Conservation (phyloP, 2,888 invertebrate species). For the Allacma fusca region DNA sequence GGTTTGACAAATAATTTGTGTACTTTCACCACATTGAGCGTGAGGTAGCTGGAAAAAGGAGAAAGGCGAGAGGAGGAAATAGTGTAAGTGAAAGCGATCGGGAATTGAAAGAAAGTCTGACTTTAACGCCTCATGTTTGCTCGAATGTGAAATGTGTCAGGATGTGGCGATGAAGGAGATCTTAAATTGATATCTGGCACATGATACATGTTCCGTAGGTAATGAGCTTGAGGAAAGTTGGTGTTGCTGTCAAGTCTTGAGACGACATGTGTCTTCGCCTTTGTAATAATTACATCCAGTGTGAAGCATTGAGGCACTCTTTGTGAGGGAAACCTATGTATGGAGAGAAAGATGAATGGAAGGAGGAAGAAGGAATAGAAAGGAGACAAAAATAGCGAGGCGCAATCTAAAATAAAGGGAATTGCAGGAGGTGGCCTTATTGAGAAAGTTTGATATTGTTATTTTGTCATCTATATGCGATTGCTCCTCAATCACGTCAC, state of each 20-base stretch:
- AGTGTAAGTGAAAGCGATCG: neutral
- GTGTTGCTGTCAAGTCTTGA: neutral
- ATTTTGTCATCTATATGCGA: slow-evolving; percentile 15
- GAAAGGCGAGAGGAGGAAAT: too few relatives aligned
- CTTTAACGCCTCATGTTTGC: slow-evolving; percentile 7
- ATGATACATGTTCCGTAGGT: slow-evolving; percentile 3
- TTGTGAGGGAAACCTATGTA: too few relatives aligned
- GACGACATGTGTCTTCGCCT: slow-evolving; percentile 9
- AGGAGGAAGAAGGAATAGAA: neutral
- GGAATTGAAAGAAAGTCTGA: neutral
- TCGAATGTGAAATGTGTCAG: slow-evolving; percentile 10
- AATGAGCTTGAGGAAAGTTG: slow-evolving; percentile 12
- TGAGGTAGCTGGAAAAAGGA: too few relatives aligned
- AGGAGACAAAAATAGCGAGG: neutral
- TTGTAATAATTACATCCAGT: slow-evolving; percentile 11
- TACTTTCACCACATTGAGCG: too few relatives aligned
- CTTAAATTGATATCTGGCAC: slow-evolving; percentile 13
- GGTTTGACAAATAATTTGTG: too few relatives aligned
- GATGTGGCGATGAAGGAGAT: slow-evolving; percentile 3
- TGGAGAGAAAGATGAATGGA: neutral
- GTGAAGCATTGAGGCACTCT: neutral
- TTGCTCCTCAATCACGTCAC: neutral
- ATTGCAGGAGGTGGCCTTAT: neutral
- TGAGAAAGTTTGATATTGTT: slow-evolving; percentile 15
- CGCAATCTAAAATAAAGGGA: neutral